Conservation (phyloP, 2,113 vertebrate species). For the Andinoacara biseriatus region DNA sequence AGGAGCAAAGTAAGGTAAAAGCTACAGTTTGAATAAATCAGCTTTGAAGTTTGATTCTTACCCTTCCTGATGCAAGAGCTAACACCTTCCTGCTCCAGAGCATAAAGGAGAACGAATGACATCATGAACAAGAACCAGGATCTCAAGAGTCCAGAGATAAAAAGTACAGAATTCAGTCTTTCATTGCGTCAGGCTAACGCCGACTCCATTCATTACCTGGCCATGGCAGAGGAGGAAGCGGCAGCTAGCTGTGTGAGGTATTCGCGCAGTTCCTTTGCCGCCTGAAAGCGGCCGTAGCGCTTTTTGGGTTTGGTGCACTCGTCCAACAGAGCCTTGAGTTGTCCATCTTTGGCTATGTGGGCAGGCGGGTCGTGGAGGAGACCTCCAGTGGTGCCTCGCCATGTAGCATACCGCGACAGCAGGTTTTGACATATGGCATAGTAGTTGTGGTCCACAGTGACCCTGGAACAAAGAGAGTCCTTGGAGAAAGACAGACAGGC, state of each 20-base stretch:
- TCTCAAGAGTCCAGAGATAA: conserved; percentile 53
- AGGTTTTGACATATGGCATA: conserved; percentile 98
- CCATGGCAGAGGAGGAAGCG: conserved; percentile 72
- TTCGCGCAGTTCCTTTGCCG: conserved; percentile 92
- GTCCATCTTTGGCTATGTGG: conserved; percentile 92
- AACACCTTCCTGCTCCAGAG: conserved; percentile 44
- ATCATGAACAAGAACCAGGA: conserved; percentile 71
- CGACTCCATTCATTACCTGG: conserved; percentile 86
- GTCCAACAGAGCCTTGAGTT: conserved; percentile 90
- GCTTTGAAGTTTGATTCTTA: conserved; percentile 56
- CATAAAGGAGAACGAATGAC: conserved; percentile 62
- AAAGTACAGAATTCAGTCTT: conserved; percentile 51
- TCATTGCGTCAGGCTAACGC: conserved; percentile 61
- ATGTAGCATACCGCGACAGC: conserved; percentile 91
- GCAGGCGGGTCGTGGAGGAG: conserved; percentile 94
- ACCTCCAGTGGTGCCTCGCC: conserved; percentile 96
- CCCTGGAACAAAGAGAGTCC: conserved; percentile 92
- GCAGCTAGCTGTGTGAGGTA: conserved; percentile 91
- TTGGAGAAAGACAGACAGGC: conserved; percentile 98
- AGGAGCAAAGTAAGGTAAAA: conserved; percentile 60
- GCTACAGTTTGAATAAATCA: conserved; percentile 64
- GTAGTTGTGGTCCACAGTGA: conserved; percentile 99
- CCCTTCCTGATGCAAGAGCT: conserved; percentile 59
- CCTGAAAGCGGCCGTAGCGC: conserved; percentile 91
- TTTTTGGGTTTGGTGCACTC: conserved; percentile 97